phyloP scores from a whole-genome alignment of 2,888 invertebrate genomes.

The Sesia apiformis region DNA sequence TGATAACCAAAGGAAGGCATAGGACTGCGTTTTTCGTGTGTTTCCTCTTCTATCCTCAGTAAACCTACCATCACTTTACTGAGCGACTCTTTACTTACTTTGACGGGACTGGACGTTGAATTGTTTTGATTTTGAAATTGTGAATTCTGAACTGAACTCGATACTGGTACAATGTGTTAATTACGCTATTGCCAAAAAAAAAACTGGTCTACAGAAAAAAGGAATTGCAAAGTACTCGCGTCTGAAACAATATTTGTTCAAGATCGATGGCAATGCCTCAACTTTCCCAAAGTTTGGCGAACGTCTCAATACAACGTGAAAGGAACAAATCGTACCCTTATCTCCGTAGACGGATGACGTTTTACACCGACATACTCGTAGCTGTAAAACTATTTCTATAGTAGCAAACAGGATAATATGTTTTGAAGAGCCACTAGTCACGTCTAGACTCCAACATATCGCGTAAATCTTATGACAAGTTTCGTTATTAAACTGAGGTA shows the following conservation, averaged over 20 bases:
- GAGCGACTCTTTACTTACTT: no score
- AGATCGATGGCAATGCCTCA: constrained; percentile 9
- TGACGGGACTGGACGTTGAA: no score
- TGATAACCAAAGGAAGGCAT: no score
- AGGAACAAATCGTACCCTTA: constrained; percentile 18
- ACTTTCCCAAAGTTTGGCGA: constrained; percentile 16
- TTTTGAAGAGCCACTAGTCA: constrained; percentile 17
- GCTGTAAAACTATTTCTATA: not conserved
- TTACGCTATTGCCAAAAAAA: not conserved
- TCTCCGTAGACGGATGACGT: constrained; percentile 4
- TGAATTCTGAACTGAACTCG: no score
- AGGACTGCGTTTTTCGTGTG: no score
- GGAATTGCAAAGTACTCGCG: not conserved
- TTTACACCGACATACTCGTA: not conserved
- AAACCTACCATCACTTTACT: no score
- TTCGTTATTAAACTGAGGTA: not conserved
- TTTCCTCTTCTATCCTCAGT: no score
- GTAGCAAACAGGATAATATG: constrained; percentile 18
- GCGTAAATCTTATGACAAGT: not conserved
- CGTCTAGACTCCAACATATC: constrained; percentile 4
- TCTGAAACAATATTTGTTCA: constrained; percentile 4
- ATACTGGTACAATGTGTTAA: not conserved
- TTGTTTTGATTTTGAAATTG: no score
- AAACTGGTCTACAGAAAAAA: not conserved
- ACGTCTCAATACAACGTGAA: constrained; percentile 10